Base-by-base conservation (phyloP, 2,797 vertebrate species). In the Dallia pectoralis region DNA sequence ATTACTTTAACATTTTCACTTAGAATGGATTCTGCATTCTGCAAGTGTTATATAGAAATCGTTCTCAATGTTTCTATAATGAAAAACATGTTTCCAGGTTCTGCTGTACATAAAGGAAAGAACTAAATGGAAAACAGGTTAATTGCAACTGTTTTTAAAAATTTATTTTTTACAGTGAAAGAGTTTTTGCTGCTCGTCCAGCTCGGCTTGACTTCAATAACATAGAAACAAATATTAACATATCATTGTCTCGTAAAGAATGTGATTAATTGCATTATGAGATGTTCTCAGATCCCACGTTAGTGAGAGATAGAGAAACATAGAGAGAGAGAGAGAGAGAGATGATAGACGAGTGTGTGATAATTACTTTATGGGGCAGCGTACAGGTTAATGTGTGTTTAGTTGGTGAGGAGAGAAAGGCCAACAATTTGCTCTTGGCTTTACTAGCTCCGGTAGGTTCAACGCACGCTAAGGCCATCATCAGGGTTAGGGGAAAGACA, bases 1-100 rank as follows among this genome's bases (percentile, higher is more conserved):
- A 91, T 92, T 89, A 90, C 88, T 91, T 88, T 77, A 86, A 84
- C 84, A 82, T 93, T 95, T 94, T 94, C 90, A 88, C 91, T 94
- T 92, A 88, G 89, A 90, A 86, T 88, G 84, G 88, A 87, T 84
- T 86, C 81, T 87, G 66, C 74, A 81, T 86, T 84, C 73, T 56
- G n/a, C n/a, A 61, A 82, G 66, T 74, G 82, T 83, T 76, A 79
- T 83, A 83, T 78, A 77, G 78, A 85, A 89, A 83, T 82, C 75
- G 66, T 84, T 32, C 36, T 47, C 59, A 14, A 71, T 66, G 72
- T 62, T 80, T 69, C 71, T 63, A 44, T 86, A 76, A 87, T 87
- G 79, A 86, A 87, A 87, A 86, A 85, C 59, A 77, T 66, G 62
- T 82, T 81, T 61, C 77, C 36, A 4, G 16, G 30, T 70, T 73